A percentile compares a stretch with the other conserved stretches of the same genome.
These are phyloP conservation scores for Plecturocebus donacophilus DNA, from an alignment of 2,113 vertebrate genomes.

Conservation along the genomic window DNA sequence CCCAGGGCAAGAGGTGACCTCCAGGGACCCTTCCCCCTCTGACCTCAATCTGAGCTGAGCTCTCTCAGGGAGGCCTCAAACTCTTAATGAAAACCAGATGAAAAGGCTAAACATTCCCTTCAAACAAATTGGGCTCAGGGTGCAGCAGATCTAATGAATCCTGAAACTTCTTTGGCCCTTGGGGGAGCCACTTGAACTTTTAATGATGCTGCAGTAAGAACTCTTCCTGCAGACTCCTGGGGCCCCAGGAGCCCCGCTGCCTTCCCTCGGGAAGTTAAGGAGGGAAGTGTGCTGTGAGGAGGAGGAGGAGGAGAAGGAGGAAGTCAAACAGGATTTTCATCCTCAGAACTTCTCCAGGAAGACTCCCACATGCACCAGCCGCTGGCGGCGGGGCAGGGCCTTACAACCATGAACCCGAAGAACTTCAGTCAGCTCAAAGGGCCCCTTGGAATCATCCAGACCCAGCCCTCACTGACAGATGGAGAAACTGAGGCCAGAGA, in stretches of 20 bases:
- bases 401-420: not conserved
- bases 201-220: slow-evolving; percentile 52
- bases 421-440: not conserved
- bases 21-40: not conserved
- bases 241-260: not conserved
- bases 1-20: not conserved
- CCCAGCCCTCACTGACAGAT: not conserved
- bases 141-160: slow-evolving; percentile 13
- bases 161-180: not conserved
- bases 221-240: not conserved
- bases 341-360: not conserved
- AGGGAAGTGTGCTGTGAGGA: not conserved
- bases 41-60: not conserved
- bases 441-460: not conserved
- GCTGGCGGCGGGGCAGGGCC: rapidly evolving
- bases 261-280: not conserved
- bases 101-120: slow-evolving; percentile 27
- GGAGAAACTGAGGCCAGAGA: slow-evolving; percentile 2
- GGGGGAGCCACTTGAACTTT: slow-evolving; percentile 56
- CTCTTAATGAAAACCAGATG: not conserved
- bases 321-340: not conserved
- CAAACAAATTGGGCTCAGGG: slow-evolving; percentile 43
- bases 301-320: too few relatives aligned
- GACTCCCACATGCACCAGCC: not conserved
- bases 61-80: not conserved